Evolutionary conservation across 2,888 invertebrate genomes (phyloP).

Genomic region (Archips crataeganus): DNA sequence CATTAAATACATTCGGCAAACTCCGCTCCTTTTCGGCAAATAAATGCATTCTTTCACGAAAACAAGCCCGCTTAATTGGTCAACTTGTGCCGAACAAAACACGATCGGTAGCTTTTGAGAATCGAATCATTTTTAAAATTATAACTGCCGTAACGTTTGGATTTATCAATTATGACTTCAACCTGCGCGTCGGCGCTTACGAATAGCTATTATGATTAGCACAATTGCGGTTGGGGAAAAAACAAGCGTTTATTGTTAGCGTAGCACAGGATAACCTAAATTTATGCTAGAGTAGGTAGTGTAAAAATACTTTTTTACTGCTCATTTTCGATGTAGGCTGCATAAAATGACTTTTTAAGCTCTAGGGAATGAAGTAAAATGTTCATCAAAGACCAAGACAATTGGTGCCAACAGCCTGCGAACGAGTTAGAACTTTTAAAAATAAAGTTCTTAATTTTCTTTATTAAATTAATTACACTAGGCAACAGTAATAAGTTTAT

Average conservation of each 20-base stretch:
- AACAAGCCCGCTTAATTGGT: constrained; percentile 73
- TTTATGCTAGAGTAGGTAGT: not conserved
- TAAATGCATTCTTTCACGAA: constrained; percentile 77
- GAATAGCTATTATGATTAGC: constrained; percentile 31
- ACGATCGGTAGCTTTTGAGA: constrained; percentile 73
- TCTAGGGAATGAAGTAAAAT: no score
- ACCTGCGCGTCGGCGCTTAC: not conserved
- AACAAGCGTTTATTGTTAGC: constrained; percentile 41
- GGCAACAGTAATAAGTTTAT: no score
- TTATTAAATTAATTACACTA: no score
- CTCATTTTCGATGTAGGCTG: no score
- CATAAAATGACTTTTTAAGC: no score
- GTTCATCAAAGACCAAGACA: no score
- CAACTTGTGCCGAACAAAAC: constrained; percentile 72
- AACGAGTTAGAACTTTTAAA: no score
- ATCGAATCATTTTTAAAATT: constrained; percentile 52
- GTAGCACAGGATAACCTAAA: constrained; percentile 14
- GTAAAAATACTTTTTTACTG: no score
- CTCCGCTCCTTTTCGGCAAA: constrained; percentile 63
- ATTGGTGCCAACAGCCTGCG: no score
- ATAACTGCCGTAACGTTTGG: constrained; percentile 25
- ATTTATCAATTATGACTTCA: constrained; percentile 5
- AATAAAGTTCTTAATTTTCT: no score
- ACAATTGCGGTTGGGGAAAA: constrained; percentile 43
- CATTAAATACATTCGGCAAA: constrained; percentile 73